Evolutionary conservation across 2,113 vertebrate genomes (phyloP).

Genomic region (Pollachius pollachius): DNA sequence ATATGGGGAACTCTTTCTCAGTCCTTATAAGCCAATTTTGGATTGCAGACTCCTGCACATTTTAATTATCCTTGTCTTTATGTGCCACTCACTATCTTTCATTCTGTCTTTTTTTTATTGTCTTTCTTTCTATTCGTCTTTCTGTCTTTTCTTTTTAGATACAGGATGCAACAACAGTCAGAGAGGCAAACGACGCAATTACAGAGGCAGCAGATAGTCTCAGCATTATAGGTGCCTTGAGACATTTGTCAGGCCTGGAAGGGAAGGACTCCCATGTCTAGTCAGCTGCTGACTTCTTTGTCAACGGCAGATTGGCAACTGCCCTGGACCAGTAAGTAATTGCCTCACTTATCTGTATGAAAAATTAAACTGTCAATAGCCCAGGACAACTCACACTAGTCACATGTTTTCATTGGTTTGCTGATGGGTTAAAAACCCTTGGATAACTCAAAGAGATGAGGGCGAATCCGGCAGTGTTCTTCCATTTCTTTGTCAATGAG

Average conservation of each 20-base stretch:
- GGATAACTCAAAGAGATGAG: not conserved
- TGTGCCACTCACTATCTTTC: too few relatives aligned
- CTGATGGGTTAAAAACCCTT: conserved; percentile 6
- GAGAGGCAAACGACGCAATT: conserved; percentile 14
- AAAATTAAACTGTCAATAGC: not conserved
- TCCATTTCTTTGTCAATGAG: conserved; percentile 16
- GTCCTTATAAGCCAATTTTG: too few relatives aligned
- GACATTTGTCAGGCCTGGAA: not conserved
- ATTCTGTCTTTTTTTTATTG: not conserved
- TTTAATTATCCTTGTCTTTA: too few relatives aligned
- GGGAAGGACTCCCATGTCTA: not conserved
- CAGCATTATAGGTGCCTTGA: conserved; percentile 8
- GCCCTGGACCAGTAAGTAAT: conserved; percentile 29
- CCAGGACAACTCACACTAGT: not conserved
- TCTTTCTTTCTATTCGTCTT: not conserved
- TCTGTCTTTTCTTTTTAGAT: not conserved
- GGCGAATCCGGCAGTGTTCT: conserved; percentile 4
- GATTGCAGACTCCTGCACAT: too few relatives aligned
- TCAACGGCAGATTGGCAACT: conserved; percentile 14
- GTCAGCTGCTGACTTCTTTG: too few relatives aligned
- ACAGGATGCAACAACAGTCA: not conserved
- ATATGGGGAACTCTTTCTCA: too few relatives aligned
- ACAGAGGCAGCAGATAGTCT: conserved; percentile 21
- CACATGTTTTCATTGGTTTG: conserved; percentile 8
- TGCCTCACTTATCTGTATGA: not conserved